Conservation (phyloP, 64 coral and sea anemone species). For the Stichodactyla mertensii region DNA sequence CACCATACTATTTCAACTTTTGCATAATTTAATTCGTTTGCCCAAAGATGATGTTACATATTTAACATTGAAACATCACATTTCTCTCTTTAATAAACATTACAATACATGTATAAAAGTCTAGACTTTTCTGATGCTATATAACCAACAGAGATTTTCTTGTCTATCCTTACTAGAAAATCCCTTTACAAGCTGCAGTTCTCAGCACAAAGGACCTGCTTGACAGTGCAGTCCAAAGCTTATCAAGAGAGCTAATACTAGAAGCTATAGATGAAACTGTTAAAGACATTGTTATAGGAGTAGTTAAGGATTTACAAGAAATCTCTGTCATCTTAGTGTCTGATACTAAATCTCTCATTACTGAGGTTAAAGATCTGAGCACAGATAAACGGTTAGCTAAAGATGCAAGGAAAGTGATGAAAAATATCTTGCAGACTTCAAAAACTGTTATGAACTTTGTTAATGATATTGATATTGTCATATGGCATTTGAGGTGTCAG, state of each 20-base stretch:
- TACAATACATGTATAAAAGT: too few species aligned
- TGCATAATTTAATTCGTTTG: too few species aligned
- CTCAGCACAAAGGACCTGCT: constrained; percentile 68
- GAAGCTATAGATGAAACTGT: constrained; percentile 70
- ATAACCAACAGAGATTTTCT: constrained; percentile 32
- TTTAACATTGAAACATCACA: too few species aligned
- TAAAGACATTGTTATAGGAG: constrained; percentile 51
- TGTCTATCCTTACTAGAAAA: constrained; percentile 76
- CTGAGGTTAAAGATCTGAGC: constrained; percentile 61
- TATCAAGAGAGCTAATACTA: constrained; percentile 48
- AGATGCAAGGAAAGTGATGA: constrained; percentile 59
- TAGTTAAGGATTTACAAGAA: constrained; percentile 82
- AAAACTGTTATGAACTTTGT: constrained; percentile 87
- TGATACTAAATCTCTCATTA: constrained; percentile 69
- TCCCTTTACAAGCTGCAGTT: constrained; percentile 66
- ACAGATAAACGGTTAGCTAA: constrained; percentile 53
- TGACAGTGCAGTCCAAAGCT: constrained; percentile 47
- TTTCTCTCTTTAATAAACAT: too few species aligned
- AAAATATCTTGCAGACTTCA: constrained; percentile 68
- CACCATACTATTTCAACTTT: too few species aligned
- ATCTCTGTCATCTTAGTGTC: constrained; percentile 68
- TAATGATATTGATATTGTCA: constrained; percentile 64
- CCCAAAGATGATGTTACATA: too few species aligned
- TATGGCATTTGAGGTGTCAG: constrained; percentile 45
- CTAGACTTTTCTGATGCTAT: not conserved